phyloP scores from a whole-genome alignment of 2,888 invertebrate genomes.

The Phymatocera aterrima region DNA sequence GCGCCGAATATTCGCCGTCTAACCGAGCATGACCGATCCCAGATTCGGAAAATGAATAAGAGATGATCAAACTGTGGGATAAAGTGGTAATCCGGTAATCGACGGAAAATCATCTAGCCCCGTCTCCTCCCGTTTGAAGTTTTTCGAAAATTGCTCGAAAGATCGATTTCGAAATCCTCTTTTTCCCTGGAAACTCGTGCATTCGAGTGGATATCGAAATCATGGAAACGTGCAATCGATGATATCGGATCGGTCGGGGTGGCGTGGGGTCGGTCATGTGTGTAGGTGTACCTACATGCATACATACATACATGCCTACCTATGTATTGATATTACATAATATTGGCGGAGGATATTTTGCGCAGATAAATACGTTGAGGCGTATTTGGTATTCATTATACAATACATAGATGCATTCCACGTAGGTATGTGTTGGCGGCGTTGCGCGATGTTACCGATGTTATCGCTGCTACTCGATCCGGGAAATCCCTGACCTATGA shows the following conservation, averaged over 20 bases:
- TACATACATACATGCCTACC: neutral
- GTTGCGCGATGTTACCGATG: slow-evolving; percentile 1
- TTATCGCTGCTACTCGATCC: slow-evolving; percentile 15
- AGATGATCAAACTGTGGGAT: too few relatives aligned
- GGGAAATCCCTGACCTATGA: slow-evolving; percentile 36
- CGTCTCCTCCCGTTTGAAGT: too few relatives aligned
- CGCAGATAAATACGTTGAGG: too few relatives aligned
- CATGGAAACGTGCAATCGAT: too few relatives aligned
- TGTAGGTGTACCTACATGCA: neutral
- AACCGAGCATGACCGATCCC: neutral
- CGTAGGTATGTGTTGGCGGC: neutral
- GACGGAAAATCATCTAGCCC: too few relatives aligned
- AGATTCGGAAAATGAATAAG: neutral
- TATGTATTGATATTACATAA: neutral
- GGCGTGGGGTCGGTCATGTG: too few relatives aligned
- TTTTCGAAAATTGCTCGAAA: too few relatives aligned
- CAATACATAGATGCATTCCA: neutral
- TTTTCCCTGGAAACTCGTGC: too few relatives aligned
- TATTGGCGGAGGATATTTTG: neutral
- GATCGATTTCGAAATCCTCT: too few relatives aligned
- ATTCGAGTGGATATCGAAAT: too few relatives aligned
- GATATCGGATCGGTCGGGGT: too few relatives aligned
- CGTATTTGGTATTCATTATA: neutral
- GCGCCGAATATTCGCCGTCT: neutral
- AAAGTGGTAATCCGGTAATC: too few relatives aligned